These are phyloP conservation scores for Axinella damicornis DNA, from an alignment of 37 sponge, comb jelly and placozoan genomes.

Conservation along the genomic window DNA sequence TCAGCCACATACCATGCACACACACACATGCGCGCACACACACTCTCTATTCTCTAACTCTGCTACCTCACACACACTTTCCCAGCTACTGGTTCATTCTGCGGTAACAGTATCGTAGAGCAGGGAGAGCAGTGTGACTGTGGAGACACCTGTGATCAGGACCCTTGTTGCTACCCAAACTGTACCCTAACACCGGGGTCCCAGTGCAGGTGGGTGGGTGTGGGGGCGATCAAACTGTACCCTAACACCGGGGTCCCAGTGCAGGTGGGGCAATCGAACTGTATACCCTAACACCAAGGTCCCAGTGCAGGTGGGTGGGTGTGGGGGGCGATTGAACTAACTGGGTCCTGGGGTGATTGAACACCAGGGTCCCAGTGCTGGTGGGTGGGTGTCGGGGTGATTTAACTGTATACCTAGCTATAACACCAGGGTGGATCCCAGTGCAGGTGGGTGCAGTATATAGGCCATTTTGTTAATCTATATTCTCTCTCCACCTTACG, in stretches of 20 bases:
- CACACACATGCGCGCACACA: neutral
- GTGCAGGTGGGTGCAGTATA: too few relatives aligned
- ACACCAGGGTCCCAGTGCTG: too few relatives aligned
- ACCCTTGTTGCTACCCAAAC: constrained; percentile 60
- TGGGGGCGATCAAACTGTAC: constrained; percentile 33
- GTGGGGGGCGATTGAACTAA: too few relatives aligned
- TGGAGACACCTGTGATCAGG: constrained; percentile 26
- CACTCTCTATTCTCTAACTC: too few relatives aligned
- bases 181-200: constrained; percentile 51
- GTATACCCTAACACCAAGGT: constrained; percentile 43
- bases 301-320: too few relatives aligned
- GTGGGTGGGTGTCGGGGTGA: too few relatives aligned
- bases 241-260: constrained; percentile 21
- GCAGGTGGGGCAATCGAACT: constrained; percentile 63
- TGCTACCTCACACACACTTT: neutral
- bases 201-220: constrained; percentile 51
- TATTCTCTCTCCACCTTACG: neutral
- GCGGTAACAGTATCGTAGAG: constrained; percentile 81
- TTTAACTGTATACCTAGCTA: too few relatives aligned
- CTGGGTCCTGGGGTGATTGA: too few relatives aligned
- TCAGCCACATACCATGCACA: neutral
- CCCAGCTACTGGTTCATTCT: constrained; percentile 33
- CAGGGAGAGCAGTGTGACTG: constrained; percentile 79
- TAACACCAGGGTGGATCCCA: too few relatives aligned
- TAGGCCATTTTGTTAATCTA: too few relatives aligned